These are phyloP conservation scores for Heterodera filipjevi DNA, from an alignment of 2,888 invertebrate genomes.

Conservation along the genomic window DNA sequence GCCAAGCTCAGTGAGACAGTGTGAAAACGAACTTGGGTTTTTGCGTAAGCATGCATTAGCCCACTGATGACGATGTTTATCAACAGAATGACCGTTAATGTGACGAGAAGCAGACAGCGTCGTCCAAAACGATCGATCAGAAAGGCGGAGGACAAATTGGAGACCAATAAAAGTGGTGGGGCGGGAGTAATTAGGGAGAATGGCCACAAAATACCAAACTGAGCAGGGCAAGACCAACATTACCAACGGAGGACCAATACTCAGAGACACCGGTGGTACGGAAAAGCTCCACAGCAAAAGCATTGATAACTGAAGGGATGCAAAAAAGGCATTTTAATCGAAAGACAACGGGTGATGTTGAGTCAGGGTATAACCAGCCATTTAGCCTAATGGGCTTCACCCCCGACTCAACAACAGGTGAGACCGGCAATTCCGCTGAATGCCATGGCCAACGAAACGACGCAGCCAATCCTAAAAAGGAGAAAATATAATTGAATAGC, in stretches of 20 bases:
- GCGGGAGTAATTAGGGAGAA: background rate
- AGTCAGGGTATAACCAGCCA: too few relatives aligned
- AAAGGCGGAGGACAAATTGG: constrained; percentile 45
- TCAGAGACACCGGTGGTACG: constrained; percentile 48
- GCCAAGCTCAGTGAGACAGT: background rate
- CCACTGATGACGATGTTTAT: constrained; percentile 44
- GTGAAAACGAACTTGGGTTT: constrained; percentile 34
- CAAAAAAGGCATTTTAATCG: background rate
- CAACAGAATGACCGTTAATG: constrained; percentile 38
- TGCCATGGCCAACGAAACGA: constrained; percentile 50
- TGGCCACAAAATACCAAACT: constrained; percentile 44
- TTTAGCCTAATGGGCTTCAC: background rate
- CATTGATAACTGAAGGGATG: constrained; percentile 49
- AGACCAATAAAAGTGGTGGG: background rate
- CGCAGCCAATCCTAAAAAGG: constrained; percentile 32
- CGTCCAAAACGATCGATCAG: constrained; percentile 57
- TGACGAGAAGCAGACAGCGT: constrained; percentile 49
- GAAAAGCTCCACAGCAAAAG: constrained; percentile 57
- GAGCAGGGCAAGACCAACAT: constrained; percentile 51
- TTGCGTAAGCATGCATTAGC: constrained; percentile 44
- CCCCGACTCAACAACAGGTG: too few relatives aligned
- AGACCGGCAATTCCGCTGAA: constrained; percentile 56
- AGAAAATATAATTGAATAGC: background rate
- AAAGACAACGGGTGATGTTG: too few relatives aligned
- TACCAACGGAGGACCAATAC: constrained; percentile 52